These are phyloP conservation scores for Chinchilla lanigera DNA, from an alignment of 2,113 vertebrate genomes.

Conservation along the genomic window DNA sequence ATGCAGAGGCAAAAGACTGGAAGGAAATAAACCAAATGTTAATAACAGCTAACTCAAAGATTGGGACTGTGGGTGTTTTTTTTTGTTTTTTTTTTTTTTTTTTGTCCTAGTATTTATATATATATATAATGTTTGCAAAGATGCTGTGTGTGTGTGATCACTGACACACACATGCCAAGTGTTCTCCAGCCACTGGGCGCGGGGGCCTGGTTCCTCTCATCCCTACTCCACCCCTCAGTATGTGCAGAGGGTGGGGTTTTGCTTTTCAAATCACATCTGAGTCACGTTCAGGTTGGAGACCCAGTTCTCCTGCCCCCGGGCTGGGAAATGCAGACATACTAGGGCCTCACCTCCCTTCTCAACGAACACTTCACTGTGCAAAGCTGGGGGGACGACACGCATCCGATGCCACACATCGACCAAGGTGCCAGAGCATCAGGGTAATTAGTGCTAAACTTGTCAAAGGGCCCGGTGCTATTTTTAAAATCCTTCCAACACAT, in stretches of 20 bases:
- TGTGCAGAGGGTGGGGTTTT: not conserved
- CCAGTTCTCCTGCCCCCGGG: not conserved
- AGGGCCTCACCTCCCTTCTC: not conserved
- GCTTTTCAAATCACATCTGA: not conserved
- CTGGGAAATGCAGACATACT: not conserved
- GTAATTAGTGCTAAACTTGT: constrained; percentile 59
- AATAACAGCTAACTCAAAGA: not conserved
- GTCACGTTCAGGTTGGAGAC: not conserved
- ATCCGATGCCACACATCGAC: not conserved
- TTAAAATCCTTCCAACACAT: constrained; percentile 45
- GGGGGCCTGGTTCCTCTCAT: not conserved
- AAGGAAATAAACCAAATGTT: not conserved
- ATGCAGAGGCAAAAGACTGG: not conserved
- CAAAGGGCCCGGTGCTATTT: constrained; percentile 69
- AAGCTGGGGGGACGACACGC: too few species aligned
- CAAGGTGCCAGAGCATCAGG: not conserved
- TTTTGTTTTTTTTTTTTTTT: not conserved
- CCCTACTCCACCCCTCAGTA: accelerated
- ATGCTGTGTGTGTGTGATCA: not conserved
- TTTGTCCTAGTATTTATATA: constrained; percentile 15
- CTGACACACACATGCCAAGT: not conserved
- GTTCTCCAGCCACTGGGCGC: not conserved
- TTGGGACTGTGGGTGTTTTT: not conserved
- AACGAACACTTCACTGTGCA: not conserved
- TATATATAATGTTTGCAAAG: not conserved